Base-by-base conservation (phyloP, 2,888 invertebrate species). In the Exephanes ischioxanthus region DNA sequence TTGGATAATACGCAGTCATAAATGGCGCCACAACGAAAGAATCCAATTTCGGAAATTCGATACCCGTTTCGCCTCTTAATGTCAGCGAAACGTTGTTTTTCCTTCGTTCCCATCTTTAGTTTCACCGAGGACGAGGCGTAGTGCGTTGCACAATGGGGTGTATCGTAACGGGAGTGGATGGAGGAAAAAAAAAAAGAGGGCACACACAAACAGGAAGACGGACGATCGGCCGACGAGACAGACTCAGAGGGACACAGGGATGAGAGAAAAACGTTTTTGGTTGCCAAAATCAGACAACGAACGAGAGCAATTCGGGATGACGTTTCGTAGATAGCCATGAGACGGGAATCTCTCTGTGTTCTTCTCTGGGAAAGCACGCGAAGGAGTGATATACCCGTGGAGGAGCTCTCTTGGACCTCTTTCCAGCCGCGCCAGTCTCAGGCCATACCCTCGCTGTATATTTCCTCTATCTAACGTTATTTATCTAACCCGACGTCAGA, bases 271-370 rank as follows among this genome's bases (percentile, higher is more conserved):
- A 83, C 71, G 75, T 79, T 89, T 88, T 84, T 84, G 72, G 87
- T 86, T 89, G 90, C 90, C 90, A 90, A 90, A 90, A 90, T 90
- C 90, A 89, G 90, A 90, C 89, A 90, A 90, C 87, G 85, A 87
- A 83, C 81, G 73, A 84, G 83, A 86, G 86, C 86, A 83, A 90
- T 89, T 88, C 85, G 68, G 73, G 80, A 87, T 90, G 88, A 89
- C 89, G 86, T 88, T 89, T 87, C 83, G 72, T 72, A 89, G 90
- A 89, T 90, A 89, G 86, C 85, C 81, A 63, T 22, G 66, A 84
- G 85, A 81, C 41, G 58, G 19, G 55, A 33, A 55, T 55, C 45
- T 33, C n/a, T 61, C 71, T 78, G 53, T 30, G 33, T 71, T 70
- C 61, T 19, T 48, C 22, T 63, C 33, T 14, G 63, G 30, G 48